Base-by-base conservation (phyloP, 2,113 vertebrate species). In the Phaethon lepturus region DNA sequence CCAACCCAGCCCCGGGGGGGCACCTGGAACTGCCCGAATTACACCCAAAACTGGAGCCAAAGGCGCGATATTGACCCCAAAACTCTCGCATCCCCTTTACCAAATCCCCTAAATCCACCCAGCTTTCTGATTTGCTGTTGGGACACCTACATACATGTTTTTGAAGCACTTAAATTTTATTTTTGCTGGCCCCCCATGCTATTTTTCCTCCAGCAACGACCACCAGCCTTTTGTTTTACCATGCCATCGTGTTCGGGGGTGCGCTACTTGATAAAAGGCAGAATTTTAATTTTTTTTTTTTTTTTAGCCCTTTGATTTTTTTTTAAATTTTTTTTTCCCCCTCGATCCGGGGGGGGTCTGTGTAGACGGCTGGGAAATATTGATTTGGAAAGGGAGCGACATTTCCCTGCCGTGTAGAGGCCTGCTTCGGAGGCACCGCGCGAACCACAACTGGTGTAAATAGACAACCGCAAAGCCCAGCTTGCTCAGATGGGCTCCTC, bases 361-460 rank as follows among this genome's bases (percentile, higher is more conserved):
- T 20, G 76, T 8, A 55, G 25, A 47, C 4, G 19, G n/a, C 49
- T 25, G 69, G 55, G 15, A 82, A 93, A 67, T 67, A 45, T 19
- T 26, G 59, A 55, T 88, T 73, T 73, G 79, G 87, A 38, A 24
- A 9, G n/a, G 64, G 53, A 78, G 47, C 3, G 63, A 63, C 42
- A 56, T 93, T 93, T 95, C 91, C 53, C 7, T 1, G 62, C 81
- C 56, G 20, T 88, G 80, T 78, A n/a, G 88, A 91, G 95, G 95
- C 95, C 93, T 96, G 91, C 53, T 83, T 44, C 9, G 53, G 69
- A 17, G 42, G 26, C 60, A 67, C 45, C 49, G 17, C 49, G 31
- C 42, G 72, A 62, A 72, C 86, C 74, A 24, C 89, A 84, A 84
- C 50, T 7, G 53, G n/a, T 58, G 83, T 10, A 28, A 73, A 56